Conservation (phyloP, 2,888 invertebrate genomes). For the Dione vanillae region DNA sequence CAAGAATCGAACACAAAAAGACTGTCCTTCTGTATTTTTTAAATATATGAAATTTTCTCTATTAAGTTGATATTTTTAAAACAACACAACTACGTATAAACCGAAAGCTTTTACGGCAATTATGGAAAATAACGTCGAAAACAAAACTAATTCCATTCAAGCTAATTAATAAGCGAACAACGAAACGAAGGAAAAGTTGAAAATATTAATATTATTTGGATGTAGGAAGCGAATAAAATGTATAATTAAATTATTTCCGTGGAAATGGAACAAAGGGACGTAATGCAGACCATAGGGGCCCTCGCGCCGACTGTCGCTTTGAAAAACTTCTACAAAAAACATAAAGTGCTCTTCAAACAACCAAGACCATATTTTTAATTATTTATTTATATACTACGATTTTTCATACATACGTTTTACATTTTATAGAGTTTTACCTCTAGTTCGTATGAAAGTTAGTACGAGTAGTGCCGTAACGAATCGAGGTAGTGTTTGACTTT, state of each 20-base stretch:
- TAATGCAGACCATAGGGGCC: conserved; percentile 24
- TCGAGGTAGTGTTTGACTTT: no score
- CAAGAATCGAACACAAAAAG: no score
- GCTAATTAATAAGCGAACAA: not conserved
- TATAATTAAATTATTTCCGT: conserved; percentile 25
- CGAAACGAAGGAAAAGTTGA: not conserved
- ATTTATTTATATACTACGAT: conserved; percentile 8
- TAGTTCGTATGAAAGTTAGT: not conserved
- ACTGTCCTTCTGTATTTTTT: no score
- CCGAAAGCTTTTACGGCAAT: no score
- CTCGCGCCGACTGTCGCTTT: conserved; percentile 20
- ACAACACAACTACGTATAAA: no score
- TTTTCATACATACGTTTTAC: not conserved
- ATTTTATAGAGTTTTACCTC: not conserved
- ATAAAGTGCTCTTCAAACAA: conserved; percentile 11
- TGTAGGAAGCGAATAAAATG: conserved; percentile 3
- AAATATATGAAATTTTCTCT: no score
- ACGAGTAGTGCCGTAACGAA: no score
- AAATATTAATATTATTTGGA: conserved; percentile 13
- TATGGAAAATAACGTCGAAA: no score
- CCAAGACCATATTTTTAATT: conserved; percentile 1
- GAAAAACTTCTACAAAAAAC: not conserved
- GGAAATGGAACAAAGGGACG: conserved; percentile 22
- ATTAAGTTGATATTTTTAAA: no score
- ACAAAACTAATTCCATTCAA: not conserved